Percentiles rank a stretch among this genome's conserved stretches.
phyloP scores from a whole-genome alignment of 2,888 invertebrate species.

The Drosophila prolongata region DNA sequence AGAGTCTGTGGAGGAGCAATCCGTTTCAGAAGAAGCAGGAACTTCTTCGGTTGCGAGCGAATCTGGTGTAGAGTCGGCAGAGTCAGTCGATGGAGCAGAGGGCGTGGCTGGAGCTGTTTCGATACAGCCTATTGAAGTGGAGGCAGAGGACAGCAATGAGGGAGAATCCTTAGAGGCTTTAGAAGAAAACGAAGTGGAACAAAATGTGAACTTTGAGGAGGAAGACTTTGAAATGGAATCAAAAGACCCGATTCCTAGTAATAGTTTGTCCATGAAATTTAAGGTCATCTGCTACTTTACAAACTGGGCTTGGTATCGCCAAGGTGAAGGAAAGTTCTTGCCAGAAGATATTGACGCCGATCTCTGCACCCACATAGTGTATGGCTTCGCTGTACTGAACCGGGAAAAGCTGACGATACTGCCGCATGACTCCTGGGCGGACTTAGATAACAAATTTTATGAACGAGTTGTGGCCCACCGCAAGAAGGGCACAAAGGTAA shows the following conservation, averaged over 20 bases:
- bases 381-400: constrained; percentile 95
- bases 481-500: constrained; percentile 90
- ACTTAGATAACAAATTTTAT: constrained; percentile 96
- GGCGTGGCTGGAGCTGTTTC: background rate
- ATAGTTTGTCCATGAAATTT: constrained; percentile 83
- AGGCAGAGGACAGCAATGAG: constrained; percentile 30
- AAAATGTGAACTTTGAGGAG: constrained; percentile 76
- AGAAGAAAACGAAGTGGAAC: constrained; percentile 65
- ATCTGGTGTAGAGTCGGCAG: constrained; percentile 42
- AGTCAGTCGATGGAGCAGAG: constrained; percentile 13
- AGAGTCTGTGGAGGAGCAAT: constrained; percentile 69
- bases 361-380: constrained; percentile 95
- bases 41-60: constrained; percentile 66
- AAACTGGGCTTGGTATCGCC: constrained; percentile 97
- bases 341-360: constrained; percentile 93
- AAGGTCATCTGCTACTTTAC: constrained; percentile 96
- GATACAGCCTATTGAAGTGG: background rate
- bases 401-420: constrained; percentile 90
- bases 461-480: constrained; percentile 92
- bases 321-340: constrained; percentile 91
- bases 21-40: constrained; percentile 1
- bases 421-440: constrained; percentile 95
- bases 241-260: constrained; percentile 17
- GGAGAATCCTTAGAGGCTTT: constrained; percentile 1
- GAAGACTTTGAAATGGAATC: constrained; percentile 57